phyloP scores from a whole-genome alignment of 1,140 invertebrate genomes.

The Cryptotermes secundus region DNA sequence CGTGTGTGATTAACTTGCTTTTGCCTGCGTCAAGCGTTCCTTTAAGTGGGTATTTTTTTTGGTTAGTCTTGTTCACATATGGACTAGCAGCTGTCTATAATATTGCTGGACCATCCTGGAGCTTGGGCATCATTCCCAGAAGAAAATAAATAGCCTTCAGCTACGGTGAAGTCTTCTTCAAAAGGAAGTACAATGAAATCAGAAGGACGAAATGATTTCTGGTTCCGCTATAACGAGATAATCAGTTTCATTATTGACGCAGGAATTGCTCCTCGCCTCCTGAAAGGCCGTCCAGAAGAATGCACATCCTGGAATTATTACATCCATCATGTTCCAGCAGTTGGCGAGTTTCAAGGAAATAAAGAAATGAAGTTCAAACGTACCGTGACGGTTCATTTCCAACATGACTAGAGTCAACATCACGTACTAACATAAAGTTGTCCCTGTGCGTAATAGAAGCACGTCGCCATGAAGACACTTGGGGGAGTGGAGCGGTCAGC shows the following conservation, averaged over 20 bases:
- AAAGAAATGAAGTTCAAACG: neutral
- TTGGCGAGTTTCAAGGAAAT: neutral
- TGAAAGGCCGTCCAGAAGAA: neutral
- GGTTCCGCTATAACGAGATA: conserved; percentile 11
- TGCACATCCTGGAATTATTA: neutral
- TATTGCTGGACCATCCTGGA: neutral
- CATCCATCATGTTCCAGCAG: neutral
- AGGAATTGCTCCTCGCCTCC: neutral
- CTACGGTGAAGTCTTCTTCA: neutral
- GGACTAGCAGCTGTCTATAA: neutral
- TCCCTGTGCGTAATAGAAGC: too few relatives aligned
- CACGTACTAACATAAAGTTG: too few relatives aligned
- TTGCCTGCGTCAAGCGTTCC: neutral
- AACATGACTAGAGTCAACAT: too few relatives aligned
- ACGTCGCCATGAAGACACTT: too few relatives aligned
- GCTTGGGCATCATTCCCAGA: neutral
- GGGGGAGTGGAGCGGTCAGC: too few relatives aligned
- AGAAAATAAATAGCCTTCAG: neutral
- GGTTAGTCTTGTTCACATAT: neutral
- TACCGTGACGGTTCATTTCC: too few relatives aligned
- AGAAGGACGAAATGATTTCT: conserved; percentile 3
- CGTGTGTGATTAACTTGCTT: neutral
- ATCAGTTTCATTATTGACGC: conserved; percentile 13
- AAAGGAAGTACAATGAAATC: neutral
- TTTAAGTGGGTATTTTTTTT: neutral